Evolutionary conservation across 2,113 vertebrate species (phyloP).

Genomic region (Nanorana parkeri): DNA sequence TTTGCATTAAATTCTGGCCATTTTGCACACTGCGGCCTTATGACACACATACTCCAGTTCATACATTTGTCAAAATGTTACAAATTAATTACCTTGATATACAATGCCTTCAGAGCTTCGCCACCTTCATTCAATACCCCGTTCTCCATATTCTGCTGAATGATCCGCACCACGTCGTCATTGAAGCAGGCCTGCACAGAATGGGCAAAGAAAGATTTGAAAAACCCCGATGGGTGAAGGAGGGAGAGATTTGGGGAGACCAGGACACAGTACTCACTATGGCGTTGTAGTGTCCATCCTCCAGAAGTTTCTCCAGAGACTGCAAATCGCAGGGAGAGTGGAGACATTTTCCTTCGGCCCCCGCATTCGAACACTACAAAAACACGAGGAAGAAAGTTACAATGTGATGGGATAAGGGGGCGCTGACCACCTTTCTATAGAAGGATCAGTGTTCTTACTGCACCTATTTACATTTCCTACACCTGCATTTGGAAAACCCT

Average conservation of each 20-base stretch:
- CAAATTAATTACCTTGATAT: conserved; percentile 25
- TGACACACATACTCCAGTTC: too few relatives aligned
- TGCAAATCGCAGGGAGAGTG: conserved; percentile 79
- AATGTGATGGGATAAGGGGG: too few relatives aligned
- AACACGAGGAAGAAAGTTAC: not conserved
- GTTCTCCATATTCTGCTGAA: conserved; percentile 15
- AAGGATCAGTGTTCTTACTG: too few relatives aligned
- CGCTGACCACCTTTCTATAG: too few relatives aligned
- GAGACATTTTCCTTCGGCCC: conserved; percentile 66
- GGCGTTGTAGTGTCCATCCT: conserved; percentile 83
- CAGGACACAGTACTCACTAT: conserved; percentile 75
- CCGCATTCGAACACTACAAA: conserved; percentile 74
- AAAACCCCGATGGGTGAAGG: not conserved
- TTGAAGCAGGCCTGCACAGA: conserved; percentile 26
- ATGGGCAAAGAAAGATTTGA: not conserved
- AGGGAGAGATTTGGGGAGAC: too few relatives aligned
- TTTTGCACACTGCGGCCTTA: too few relatives aligned
- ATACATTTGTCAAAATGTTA: too few relatives aligned
- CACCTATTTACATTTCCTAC: too few relatives aligned
- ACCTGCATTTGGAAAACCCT: too few relatives aligned
- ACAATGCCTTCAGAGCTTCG: conserved; percentile 21
- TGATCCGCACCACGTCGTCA: conserved; percentile 15
- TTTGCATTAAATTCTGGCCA: too few relatives aligned
- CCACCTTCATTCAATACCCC: not conserved
- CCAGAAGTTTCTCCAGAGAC: conserved; percentile 83